These are phyloP conservation scores for Trichoplax adhaerens DNA, from an alignment of 37 sponge, comb jelly and placozoan genomes.

Conservation along the genomic window DNA sequence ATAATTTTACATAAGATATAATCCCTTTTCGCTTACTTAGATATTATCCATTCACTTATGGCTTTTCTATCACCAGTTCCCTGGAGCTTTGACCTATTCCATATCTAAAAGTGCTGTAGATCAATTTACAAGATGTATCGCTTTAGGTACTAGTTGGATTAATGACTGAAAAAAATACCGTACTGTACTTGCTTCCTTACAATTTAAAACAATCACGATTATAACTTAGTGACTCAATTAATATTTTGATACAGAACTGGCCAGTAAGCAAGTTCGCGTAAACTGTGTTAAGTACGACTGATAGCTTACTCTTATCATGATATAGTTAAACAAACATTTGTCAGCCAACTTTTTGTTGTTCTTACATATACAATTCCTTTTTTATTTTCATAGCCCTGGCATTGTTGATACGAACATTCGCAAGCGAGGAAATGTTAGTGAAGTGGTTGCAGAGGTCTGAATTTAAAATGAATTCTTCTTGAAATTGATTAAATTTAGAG, in stretches of 20 bases:
- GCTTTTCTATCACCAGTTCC: background rate
- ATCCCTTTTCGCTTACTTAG: no score
- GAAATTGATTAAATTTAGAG: background rate
- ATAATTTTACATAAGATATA: no score
- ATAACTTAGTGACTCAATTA: background rate
- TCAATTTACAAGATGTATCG: background rate
- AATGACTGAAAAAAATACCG: no score
- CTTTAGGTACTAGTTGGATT: background rate
- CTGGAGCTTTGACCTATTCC: slow-evolving; percentile 1
- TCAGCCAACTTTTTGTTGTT: no score
- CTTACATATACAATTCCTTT: background rate
- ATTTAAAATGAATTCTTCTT: background rate
- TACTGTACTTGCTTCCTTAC: no score
- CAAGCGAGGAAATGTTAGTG: background rate
- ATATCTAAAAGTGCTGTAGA: slow-evolving; percentile 4
- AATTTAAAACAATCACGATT: background rate
- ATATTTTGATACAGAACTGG: background rate
- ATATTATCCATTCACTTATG: no score
- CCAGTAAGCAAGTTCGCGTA: slow-evolving; percentile 1
- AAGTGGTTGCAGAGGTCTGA: background rate
- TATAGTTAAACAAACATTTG: no score
- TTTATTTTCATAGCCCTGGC: background rate
- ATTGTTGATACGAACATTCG: background rate
- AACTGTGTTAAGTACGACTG: slow-evolving; percentile 3
- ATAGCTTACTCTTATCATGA: no score